Percentiles rank a stretch among this genome's conserved stretches.
These are phyloP conservation scores for Pelosia muscerda DNA, from an alignment of 2,888 invertebrate species.

Conservation along the genomic window DNA sequence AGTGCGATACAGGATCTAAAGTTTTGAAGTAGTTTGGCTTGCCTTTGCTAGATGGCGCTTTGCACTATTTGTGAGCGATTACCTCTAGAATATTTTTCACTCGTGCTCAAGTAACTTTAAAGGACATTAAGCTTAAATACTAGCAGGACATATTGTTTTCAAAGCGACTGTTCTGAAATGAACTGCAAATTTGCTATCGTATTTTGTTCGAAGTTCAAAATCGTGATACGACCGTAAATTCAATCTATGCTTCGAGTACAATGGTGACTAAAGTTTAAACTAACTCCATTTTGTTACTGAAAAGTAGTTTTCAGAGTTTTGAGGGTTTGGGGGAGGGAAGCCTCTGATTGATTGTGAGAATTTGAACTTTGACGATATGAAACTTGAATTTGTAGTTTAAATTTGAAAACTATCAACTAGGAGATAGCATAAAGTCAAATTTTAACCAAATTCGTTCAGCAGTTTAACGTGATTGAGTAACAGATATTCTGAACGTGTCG, in stretches of 20 bases:
- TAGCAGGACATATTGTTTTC: neutral
- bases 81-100: neutral
- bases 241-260: neutral
- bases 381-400: neutral
- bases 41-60: neutral
- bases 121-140: neutral
- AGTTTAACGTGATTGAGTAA: too few species aligned
- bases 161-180: neutral
- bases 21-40: neutral
- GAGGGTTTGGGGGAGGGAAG: neutral
- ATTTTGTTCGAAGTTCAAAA: neutral
- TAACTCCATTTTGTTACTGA: neutral
- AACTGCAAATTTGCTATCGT: neutral
- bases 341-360: slow-evolving; percentile 1
- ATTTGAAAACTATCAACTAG: neutral
- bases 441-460: too few species aligned
- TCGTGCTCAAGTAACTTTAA: neutral
- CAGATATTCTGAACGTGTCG: too few species aligned
- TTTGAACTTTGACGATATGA: too few species aligned
- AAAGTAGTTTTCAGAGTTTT: slow-evolving; percentile 14
- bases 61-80: neutral
- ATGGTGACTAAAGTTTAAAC: neutral
- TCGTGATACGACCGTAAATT: neutral
- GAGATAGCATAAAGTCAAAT: neutral
- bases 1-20: neutral